phyloP scores from a whole-genome alignment of 2,113 vertebrate species.

The Nycticryphes semicollaris region DNA sequence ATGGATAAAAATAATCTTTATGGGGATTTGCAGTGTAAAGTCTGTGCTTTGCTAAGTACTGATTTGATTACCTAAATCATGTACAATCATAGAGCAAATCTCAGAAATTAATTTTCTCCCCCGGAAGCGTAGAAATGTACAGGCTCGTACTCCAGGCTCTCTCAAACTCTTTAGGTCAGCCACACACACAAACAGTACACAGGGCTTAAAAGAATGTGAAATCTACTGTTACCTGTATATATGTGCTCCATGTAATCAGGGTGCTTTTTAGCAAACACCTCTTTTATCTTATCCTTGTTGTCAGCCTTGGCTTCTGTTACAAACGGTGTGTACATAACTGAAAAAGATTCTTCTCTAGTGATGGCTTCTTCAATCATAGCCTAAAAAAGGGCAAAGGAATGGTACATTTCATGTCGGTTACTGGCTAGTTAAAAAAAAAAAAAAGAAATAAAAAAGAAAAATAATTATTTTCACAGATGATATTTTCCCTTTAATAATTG shows the following conservation, averaged over 20 bases:
- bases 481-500: constrained; percentile 72
- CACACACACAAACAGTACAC: neutral
- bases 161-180: neutral
- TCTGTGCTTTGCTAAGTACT: neutral
- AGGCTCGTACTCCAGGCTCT: neutral
- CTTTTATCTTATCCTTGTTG: constrained; percentile 66
- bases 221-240: constrained; percentile 71
- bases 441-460: neutral
- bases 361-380: constrained; percentile 78
- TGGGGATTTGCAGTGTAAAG: neutral
- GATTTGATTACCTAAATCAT: neutral
- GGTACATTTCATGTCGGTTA: neutral
- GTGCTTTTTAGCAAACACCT: constrained; percentile 70
- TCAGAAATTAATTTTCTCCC: neutral
- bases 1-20: neutral
- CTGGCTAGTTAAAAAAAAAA: constrained; percentile 23
- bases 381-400: constrained; percentile 49
- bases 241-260: constrained; percentile 65
- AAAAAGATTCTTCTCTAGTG: constrained; percentile 67
- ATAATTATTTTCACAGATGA: constrained; percentile 65
- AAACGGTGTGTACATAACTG: constrained; percentile 75
- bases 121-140: neutral
- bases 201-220: neutral
- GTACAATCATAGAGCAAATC: neutral
- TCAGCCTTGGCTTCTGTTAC: constrained; percentile 54